Percentiles rank a stretch among this genome's conserved stretches.
These are phyloP conservation scores for Phrixothrix hirtus DNA, from an alignment of 2,888 invertebrate genomes.

Conservation along the genomic window DNA sequence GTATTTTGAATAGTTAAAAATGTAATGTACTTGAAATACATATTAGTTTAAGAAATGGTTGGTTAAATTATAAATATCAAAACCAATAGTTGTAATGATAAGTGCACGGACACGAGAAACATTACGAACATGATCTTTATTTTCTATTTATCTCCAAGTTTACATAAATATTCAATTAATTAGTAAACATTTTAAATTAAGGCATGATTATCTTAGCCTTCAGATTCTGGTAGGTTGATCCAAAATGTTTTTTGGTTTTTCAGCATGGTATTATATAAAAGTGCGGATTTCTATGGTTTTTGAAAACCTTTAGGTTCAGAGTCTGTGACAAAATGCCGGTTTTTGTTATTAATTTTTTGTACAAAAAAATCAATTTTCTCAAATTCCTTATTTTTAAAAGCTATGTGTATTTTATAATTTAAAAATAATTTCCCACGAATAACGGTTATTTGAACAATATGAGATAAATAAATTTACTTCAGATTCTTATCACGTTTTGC, in stretches of 20 bases:
- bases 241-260: slow-evolving; percentile 10
- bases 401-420: slow-evolving; percentile 6
- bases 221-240: slow-evolving; percentile 9
- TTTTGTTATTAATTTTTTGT: slow-evolving; percentile 3
- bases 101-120: too few relatives aligned
- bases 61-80: too few relatives aligned
- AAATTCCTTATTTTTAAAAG: slow-evolving; percentile 1
- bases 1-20: too few relatives aligned
- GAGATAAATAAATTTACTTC: slow-evolving; percentile 1
- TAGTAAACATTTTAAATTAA: too few relatives aligned
- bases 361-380: slow-evolving; percentile 6
- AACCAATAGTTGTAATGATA: too few relatives aligned
- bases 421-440: slow-evolving; percentile 2
- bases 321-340: neutral
- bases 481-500: neutral
- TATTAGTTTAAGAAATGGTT: too few relatives aligned
- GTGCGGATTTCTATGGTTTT: slow-evolving; percentile 2
- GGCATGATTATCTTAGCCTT: too few relatives aligned
- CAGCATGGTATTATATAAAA: slow-evolving; percentile 1
- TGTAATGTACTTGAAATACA: too few relatives aligned
- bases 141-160: too few relatives aligned
- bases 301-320: slow-evolving; percentile 3
- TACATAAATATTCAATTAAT: too few relatives aligned
- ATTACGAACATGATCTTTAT: too few relatives aligned
- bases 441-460: slow-evolving; percentile 9